These are phyloP conservation scores for Rafetus swinhoei DNA, from an alignment of 2,113 vertebrate species.

Conservation along the genomic window DNA sequence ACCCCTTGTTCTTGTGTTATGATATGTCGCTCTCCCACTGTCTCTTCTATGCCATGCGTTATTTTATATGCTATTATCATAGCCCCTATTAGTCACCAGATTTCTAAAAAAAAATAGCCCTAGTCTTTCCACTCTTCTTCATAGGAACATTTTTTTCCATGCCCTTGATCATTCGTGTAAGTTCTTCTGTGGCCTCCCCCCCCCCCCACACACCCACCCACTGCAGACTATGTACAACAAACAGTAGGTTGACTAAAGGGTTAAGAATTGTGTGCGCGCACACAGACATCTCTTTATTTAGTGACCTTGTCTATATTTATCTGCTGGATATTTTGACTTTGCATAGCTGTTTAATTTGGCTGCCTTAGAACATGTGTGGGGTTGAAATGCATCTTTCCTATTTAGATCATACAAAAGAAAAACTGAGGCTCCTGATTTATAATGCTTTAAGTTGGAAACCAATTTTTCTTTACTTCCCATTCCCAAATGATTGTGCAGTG, in stretches of 20 bases:
- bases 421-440: neutral
- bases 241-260: neutral
- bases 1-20: neutral
- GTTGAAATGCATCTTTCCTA: neutral
- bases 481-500: too few species aligned
- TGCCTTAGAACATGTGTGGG: neutral
- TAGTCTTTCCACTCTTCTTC: neutral
- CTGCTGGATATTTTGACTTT: too few species aligned
- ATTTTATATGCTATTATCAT: neutral
- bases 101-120: neutral
- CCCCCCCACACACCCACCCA: neutral
- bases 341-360: neutral
- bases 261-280: too few species aligned
- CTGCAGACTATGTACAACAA: neutral
- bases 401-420: neutral
- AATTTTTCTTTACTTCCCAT: too few species aligned
- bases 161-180: neutral
- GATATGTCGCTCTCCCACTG: neutral
- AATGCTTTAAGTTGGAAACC: too few species aligned
- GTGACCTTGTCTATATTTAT: too few species aligned
- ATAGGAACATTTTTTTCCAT: neutral
- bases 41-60: neutral
- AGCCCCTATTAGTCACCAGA: neutral
- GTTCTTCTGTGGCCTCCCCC: neutral
- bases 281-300: too few species aligned